phyloP scores from a whole-genome alignment of 2,888 invertebrate genomes.

The Amaurobius ferox region DNA sequence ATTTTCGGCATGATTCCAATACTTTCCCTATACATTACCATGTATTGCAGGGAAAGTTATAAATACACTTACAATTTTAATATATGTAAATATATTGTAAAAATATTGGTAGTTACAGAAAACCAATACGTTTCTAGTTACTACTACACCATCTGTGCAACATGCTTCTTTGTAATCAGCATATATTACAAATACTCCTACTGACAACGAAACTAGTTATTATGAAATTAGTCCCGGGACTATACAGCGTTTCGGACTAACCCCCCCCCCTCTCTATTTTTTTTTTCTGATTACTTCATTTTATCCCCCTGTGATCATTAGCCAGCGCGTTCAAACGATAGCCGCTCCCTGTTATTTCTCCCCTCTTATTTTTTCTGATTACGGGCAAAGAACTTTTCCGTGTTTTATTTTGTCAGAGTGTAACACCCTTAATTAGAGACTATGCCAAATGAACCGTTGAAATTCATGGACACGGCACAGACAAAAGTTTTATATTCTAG shows the following conservation, averaged over 20 bases:
- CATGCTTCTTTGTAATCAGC: constrained; percentile 3
- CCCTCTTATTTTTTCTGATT: background rate
- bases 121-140: background rate
- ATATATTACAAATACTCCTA: background rate
- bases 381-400: background rate
- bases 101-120: background rate
- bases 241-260: background rate
- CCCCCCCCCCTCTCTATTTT: too few relatives aligned
- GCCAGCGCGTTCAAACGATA: background rate
- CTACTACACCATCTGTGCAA: constrained; percentile 5
- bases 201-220: background rate
- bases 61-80: too few relatives aligned
- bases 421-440: constrained; percentile 21
- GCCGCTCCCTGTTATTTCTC: background rate
- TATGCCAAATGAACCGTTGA: constrained; percentile 46
- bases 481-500: background rate
- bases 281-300: background rate
- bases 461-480: constrained; percentile 32
- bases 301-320: background rate
- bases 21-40: too few relatives aligned
- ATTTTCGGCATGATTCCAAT: background rate
- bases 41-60: too few relatives aligned
- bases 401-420: constrained; percentile 19
- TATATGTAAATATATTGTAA: too few relatives aligned
- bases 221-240: constrained; percentile 6